phyloP scores from a whole-genome alignment of 2,113 vertebrate genomes.

The Sylvilagus bachmani region DNA sequence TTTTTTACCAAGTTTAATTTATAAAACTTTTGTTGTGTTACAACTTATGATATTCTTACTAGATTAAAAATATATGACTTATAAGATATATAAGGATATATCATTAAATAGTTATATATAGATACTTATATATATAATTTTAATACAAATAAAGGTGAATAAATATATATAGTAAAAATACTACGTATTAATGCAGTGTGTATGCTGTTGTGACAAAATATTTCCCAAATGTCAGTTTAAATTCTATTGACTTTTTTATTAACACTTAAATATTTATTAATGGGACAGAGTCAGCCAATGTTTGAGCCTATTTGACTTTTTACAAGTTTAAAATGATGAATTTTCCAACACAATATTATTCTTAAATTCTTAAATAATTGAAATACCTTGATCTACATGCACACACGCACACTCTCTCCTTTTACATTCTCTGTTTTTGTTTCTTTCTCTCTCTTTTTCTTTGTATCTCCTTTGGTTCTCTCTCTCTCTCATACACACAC shows the following conservation, averaged over 20 bases:
- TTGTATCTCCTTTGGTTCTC: too few species aligned
- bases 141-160: too few species aligned
- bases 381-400: neutral
- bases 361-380: neutral
- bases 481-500: neutral
- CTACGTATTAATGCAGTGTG: constrained; percentile 83
- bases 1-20: neutral
- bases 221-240: constrained; percentile 80
- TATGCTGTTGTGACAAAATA: constrained; percentile 78
- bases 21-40: neutral
- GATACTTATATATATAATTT: too few species aligned
- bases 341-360: neutral
- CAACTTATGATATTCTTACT: neutral
- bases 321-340: neutral
- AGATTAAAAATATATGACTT: constrained; percentile 26
- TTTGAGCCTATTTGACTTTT: constrained; percentile 74
- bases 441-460: neutral
- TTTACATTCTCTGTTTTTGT: neutral
- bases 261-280: constrained; percentile 79
- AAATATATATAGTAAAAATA: constrained; percentile 58
- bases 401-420: too few species aligned
- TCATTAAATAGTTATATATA: too few species aligned
- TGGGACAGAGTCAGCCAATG: constrained; percentile 71
- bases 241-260: constrained; percentile 81
- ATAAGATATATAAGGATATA: neutral